phyloP scores from a whole-genome alignment of 2,797 vertebrate species.

The Pampus argenteus region DNA sequence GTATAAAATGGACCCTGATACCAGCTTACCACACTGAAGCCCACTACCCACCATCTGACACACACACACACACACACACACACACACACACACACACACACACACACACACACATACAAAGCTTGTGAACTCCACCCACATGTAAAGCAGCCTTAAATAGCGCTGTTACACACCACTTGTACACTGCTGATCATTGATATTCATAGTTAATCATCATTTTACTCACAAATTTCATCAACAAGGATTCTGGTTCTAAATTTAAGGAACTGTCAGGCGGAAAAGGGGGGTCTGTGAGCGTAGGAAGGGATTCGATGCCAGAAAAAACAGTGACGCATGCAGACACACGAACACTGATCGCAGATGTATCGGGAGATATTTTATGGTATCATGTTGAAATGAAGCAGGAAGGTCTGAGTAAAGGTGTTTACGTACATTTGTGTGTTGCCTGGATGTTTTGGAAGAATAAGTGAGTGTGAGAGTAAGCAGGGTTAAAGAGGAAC shows the following conservation, averaged over 20 bases:
- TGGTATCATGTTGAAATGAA: constrained; percentile 45
- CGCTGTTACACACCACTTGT: constrained; percentile 44
- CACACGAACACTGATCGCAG: constrained; percentile 10
- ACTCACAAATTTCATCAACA: constrained; percentile 43
- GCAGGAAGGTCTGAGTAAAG: constrained; percentile 10
- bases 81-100: constrained; percentile 25
- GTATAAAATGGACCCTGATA: constrained; percentile 46
- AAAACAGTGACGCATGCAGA: constrained; percentile 35
- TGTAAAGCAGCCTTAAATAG: constrained; percentile 51
- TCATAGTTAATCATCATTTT: constrained; percentile 62
- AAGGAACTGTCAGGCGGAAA: constrained; percentile 23
- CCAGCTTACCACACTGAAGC: constrained; percentile 34
- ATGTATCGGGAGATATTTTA: constrained; percentile 29
- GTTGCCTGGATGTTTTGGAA: constrained; percentile 35
- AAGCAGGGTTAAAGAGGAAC: not conserved
- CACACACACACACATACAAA: constrained; percentile 23
- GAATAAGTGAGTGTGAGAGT: constrained; percentile 49
- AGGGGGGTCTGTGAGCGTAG: constrained; percentile 34
- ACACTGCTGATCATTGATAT: constrained; percentile 45
- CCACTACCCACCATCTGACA: constrained; percentile 55
- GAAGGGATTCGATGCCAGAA: constrained; percentile 21
- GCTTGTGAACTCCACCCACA: constrained; percentile 47
- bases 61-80: constrained; percentile 28
- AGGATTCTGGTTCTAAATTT: constrained; percentile 47
- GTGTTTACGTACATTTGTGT: constrained; percentile 3